phyloP scores from a whole-genome alignment of 2,797 vertebrate genomes.

The Erethizon dorsatum region DNA sequence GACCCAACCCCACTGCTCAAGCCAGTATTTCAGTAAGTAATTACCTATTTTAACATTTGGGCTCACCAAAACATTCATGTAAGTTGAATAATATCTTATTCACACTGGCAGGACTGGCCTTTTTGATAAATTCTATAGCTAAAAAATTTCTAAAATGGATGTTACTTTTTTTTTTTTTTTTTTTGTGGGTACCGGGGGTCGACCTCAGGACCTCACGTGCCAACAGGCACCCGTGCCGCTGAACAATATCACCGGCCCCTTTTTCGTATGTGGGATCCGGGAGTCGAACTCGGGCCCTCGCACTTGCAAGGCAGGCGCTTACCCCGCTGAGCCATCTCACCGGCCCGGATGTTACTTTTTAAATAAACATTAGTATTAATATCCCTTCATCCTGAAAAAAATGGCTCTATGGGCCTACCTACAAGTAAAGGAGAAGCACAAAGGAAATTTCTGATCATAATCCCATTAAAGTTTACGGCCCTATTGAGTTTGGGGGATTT shows the following conservation, averaged over 20 bases:
- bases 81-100: constrained; percentile 19
- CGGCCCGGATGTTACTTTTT: background rate
- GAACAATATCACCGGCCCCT: too few species aligned
- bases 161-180: background rate
- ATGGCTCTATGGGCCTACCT: background rate
- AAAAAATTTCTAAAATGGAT: constrained; percentile 31
- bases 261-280: too few species aligned
- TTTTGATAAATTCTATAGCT: background rate
- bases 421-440: background rate
- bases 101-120: background rate
- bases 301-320: too few species aligned
- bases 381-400: constrained; percentile 9
- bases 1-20: background rate
- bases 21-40: background rate
- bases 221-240: too few species aligned
- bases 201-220: too few species aligned
- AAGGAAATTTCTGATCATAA: constrained; percentile 22
- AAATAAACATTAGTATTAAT: background rate
- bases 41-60: background rate
- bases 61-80: constrained; percentile 1
- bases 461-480: background rate
- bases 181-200: too few species aligned
- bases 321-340: too few species aligned
- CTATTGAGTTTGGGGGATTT: background rate
- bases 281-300: too few species aligned